phyloP scores from a whole-genome alignment of 2,888 invertebrate genomes.

The Tribolium freemani region DNA sequence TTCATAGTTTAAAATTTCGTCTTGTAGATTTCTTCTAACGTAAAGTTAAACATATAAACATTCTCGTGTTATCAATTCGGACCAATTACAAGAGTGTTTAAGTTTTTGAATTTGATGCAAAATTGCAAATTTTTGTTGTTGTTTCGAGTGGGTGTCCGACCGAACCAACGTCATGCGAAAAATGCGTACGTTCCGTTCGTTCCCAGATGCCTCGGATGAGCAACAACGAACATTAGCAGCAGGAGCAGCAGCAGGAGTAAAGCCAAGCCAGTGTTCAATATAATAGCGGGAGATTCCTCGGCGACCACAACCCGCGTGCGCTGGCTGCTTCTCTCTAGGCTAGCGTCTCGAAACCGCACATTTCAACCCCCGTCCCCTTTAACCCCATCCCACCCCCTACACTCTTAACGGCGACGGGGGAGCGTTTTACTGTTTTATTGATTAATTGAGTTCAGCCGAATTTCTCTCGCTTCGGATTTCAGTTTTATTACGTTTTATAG shows the following conservation, averaged over 20 bases:
- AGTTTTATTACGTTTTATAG: slow-evolving; percentile 66
- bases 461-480: slow-evolving; percentile 65
- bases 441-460: slow-evolving; percentile 69
- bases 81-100: too few species aligned
- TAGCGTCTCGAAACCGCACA: slow-evolving; percentile 69
- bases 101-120: too few species aligned
- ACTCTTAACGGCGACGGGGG: slow-evolving; percentile 67
- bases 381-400: slow-evolving; percentile 54
- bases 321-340: slow-evolving; percentile 65
- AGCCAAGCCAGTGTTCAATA: slow-evolving; percentile 68
- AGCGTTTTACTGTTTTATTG: slow-evolving; percentile 69
- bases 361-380: slow-evolving; percentile 63
- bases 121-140: not conserved
- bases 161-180: slow-evolving; percentile 7
- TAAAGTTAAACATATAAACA: not conserved
- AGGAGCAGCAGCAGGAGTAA: slow-evolving; percentile 44
- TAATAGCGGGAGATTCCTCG: slow-evolving; percentile 69
- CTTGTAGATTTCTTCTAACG: too few species aligned
- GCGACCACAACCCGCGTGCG: slow-evolving; percentile 68
- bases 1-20: too few species aligned
- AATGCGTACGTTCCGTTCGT: slow-evolving; percentile 23
- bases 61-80: not conserved
- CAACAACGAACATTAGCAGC: slow-evolving; percentile 22
- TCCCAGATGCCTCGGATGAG: slow-evolving; percentile 39
- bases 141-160: not conserved